These are phyloP conservation scores for Agapornis roseicollis DNA, from an alignment of 2,113 vertebrate species.

Conservation along the genomic window DNA sequence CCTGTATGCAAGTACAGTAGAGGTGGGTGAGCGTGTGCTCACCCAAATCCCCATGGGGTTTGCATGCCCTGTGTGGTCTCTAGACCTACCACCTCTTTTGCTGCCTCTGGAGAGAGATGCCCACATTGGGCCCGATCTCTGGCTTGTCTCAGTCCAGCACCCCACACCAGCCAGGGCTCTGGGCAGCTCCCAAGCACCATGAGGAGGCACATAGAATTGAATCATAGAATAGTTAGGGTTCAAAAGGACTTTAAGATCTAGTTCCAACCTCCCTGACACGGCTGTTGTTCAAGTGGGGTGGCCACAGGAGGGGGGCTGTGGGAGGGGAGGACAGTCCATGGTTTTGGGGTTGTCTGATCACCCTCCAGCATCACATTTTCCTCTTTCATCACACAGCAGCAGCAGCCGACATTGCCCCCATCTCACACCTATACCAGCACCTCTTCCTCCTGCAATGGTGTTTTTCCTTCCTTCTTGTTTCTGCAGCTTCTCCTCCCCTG, in stretches of 20 bases:
- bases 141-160: not conserved
- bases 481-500: not conserved
- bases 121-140: not conserved
- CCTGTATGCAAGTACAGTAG: not conserved
- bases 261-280: not conserved
- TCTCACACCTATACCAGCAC: not conserved
- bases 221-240: not conserved
- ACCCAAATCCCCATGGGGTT: not conserved
- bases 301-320: not conserved
- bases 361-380: not conserved
- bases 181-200: accelerated
- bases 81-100: not conserved
- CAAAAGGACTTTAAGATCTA: not conserved
- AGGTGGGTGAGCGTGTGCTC: not conserved
- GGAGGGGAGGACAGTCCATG: accelerated
- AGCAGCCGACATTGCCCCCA: accelerated
- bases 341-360: not conserved
- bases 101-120: not conserved
- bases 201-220: not conserved
- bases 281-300: accelerated
- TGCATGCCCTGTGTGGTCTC: not conserved
- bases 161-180: not conserved
- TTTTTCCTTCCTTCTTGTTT: not conserved
- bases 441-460: not conserved
- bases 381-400: not conserved